These are phyloP conservation scores for Muscicapa comitata DNA, from an alignment of 2,797 vertebrate genomes.

Conservation along the genomic window DNA sequence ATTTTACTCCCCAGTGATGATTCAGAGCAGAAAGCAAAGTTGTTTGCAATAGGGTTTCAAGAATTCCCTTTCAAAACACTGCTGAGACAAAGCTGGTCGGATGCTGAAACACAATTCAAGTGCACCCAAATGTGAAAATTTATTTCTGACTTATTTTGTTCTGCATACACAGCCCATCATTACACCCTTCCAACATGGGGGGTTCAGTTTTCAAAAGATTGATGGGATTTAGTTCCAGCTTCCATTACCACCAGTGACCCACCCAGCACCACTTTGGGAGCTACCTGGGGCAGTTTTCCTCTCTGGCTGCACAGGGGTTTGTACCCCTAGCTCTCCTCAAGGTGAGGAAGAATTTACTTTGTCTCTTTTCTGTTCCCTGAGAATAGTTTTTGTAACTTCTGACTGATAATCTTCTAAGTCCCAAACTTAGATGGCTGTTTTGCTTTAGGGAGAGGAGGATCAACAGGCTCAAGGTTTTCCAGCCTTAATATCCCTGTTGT, in stretches of 20 bases:
- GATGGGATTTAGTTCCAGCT: constrained; percentile 1
- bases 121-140: neutral
- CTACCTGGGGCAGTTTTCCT: neutral
- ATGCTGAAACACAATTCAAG: neutral
- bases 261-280: constrained; percentile 35
- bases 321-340: neutral
- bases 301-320: neutral
- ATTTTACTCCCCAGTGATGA: neutral
- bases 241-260: constrained; percentile 2
- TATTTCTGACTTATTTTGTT: neutral
- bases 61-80: neutral
- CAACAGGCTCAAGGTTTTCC: constrained; percentile 55
- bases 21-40: neutral
- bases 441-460: constrained; percentile 66
- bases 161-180: neutral
- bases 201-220: neutral
- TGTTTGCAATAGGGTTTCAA: neutral
- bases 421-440: constrained; percentile 59
- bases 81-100: neutral
- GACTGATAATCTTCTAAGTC: constrained; percentile 49
- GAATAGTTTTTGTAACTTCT: neutral
- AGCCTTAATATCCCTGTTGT: constrained; percentile 14
- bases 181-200: neutral
- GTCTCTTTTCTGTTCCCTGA: constrained; percentile 35
- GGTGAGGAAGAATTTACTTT: constrained; percentile 28